phyloP scores from a whole-genome alignment of 2,888 invertebrate species.

The Apantesis nais region DNA sequence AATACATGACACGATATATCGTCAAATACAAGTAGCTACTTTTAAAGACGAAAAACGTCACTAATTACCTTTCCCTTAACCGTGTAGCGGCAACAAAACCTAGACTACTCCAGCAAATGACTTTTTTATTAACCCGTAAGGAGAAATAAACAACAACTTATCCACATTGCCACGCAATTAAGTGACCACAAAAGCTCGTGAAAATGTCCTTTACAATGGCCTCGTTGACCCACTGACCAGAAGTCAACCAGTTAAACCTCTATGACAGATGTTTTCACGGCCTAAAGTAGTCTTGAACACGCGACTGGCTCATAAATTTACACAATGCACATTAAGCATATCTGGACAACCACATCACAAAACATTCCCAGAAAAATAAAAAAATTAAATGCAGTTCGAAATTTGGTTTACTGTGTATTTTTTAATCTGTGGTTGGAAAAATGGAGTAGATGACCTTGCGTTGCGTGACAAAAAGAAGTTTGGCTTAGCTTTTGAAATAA shows the following conservation, averaged over 20 bases:
- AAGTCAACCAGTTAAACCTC: conserved; percentile 52
- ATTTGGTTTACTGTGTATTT: conserved; percentile 1
- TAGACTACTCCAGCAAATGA: conserved; percentile 35
- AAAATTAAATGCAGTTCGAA: conserved; percentile 16
- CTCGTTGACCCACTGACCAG: conserved; percentile 73
- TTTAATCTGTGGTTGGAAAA: conserved; percentile 29
- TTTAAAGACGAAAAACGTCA: conserved; percentile 17
- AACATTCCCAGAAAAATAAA: background rate
- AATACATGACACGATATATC: background rate
- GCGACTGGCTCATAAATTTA: conserved; percentile 63
- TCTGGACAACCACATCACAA: conserved; percentile 23
- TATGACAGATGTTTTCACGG: conserved; percentile 76
- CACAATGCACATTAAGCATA: conserved; percentile 50
- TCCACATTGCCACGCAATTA: conserved; percentile 58
- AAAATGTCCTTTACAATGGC: conserved; percentile 55
- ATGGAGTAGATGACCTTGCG: conserved; percentile 59
- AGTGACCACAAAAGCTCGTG: conserved; percentile 42
- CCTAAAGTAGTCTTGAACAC: conserved; percentile 62
- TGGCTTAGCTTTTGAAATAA: conserved; percentile 51
- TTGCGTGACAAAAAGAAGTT: conserved; percentile 69
- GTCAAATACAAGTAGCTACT: conserved; percentile 10
- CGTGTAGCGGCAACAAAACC: conserved; percentile 21
- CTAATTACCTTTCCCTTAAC: conserved; percentile 24
- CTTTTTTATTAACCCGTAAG: conserved; percentile 46
- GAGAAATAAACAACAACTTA: conserved; percentile 51